Percentiles rank a stretch among this genome's conserved stretches.
Evolutionary conservation across 2,888 invertebrate genomes (phyloP).

Genomic region (Andrena chrysosceles): DNA sequence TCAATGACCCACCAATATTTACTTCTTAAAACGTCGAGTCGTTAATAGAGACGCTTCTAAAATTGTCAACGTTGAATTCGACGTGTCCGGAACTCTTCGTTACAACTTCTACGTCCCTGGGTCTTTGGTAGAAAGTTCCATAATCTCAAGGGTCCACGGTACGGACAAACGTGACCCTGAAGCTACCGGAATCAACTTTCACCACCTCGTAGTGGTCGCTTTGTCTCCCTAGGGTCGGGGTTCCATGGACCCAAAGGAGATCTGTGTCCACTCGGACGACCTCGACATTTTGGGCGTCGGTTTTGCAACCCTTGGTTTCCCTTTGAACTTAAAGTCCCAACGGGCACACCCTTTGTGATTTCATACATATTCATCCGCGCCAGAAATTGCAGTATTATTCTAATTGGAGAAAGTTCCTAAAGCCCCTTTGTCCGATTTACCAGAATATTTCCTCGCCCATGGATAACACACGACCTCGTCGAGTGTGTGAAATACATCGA

Average conservation of each 20-base stretch:
- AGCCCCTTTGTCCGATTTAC: too few relatives aligned
- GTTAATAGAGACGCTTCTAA: not conserved
- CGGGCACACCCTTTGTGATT: not conserved
- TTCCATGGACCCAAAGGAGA: not conserved
- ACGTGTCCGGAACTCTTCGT: not conserved
- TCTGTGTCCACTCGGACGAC: not conserved
- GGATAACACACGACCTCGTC: conserved; percentile 7
- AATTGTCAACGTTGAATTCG: not conserved
- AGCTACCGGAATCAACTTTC: not conserved
- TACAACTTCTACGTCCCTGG: not conserved
- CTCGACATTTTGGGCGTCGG: not conserved
- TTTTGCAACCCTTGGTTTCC: not conserved
- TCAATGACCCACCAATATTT: too few relatives aligned
- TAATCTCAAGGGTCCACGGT: not conserved
- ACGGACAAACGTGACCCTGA: not conserved
- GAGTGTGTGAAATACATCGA: conserved; percentile 10
- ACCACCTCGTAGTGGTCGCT: not conserved
- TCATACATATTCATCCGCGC: not conserved
- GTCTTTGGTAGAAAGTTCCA: not conserved
- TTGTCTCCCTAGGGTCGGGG: not conserved
- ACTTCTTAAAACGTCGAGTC: too few relatives aligned
- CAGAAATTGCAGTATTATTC: not conserved
- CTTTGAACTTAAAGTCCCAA: too few relatives aligned
- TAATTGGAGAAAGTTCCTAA: not conserved
- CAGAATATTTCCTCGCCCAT: not conserved